Percentiles rank a stretch among this genome's conserved stretches.
Conservation (phyloP, 2,113 vertebrate species). For the Istiophorus platypterus region DNA sequence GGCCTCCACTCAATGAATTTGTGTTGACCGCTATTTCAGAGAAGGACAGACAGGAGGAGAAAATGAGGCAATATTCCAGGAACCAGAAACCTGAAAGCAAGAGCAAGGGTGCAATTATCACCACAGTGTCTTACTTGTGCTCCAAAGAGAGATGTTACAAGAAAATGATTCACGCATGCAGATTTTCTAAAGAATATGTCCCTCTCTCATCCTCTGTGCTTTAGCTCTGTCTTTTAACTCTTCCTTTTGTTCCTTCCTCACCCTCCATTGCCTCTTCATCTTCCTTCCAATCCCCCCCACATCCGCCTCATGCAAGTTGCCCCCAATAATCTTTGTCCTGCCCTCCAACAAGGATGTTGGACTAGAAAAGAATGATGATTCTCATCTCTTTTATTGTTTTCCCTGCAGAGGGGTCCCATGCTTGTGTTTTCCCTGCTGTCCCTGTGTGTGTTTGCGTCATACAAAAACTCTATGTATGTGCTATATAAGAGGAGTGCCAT, state of each 20-base stretch:
- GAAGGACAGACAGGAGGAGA: constrained; percentile 7
- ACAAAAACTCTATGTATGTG: constrained; percentile 19
- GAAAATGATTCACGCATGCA: constrained; percentile 40
- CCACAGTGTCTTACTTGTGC: constrained; percentile 24
- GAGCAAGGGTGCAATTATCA: constrained; percentile 59
- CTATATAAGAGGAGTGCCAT: constrained; percentile 62
- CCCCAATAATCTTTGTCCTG: constrained; percentile 52
- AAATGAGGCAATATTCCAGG: constrained; percentile 12
- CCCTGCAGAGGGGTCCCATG: not conserved
- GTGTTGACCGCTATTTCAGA: constrained; percentile 13
- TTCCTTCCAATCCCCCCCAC: constrained; percentile 20
- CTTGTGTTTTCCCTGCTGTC: constrained; percentile 13
- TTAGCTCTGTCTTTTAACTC: constrained; percentile 43
- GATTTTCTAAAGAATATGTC: constrained; percentile 35
- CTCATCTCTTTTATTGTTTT: constrained; percentile 28
- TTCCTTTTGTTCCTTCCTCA: constrained; percentile 52
- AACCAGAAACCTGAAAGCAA: constrained; percentile 27
- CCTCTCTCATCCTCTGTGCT: constrained; percentile 30
- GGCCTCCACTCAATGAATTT: constrained; percentile 33
- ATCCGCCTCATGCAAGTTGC: not conserved
- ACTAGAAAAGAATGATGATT: constrained; percentile 47
- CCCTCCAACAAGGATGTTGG: not conserved
- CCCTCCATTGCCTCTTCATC: constrained; percentile 41
- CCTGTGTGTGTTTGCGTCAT: constrained; percentile 31
- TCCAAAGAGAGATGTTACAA: constrained; percentile 49